Conservation (phyloP, 2,797 vertebrate species). For the Arnoldichthys spilopterus region DNA sequence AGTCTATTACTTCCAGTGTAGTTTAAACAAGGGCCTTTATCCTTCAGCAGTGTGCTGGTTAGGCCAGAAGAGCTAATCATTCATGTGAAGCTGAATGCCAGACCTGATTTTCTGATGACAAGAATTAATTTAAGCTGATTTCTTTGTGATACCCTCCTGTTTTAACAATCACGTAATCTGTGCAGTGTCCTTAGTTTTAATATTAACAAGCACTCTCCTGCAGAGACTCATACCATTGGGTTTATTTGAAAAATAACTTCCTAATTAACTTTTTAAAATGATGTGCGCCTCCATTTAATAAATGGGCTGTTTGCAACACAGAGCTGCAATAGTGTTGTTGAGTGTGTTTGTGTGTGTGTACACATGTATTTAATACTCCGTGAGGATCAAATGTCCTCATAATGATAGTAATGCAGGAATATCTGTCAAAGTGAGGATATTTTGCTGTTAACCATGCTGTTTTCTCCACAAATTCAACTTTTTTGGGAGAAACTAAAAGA, state of each 20-base stretch:
- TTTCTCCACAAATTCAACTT: no score
- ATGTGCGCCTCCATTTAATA: not conserved
- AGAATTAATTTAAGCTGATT: slow-evolving; percentile 20
- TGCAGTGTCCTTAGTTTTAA: slow-evolving; percentile 23
- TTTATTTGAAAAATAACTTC: slow-evolving; percentile 28
- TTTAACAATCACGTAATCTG: slow-evolving; percentile 26
- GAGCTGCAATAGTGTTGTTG: not conserved
- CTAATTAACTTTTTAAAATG: slow-evolving; percentile 2
- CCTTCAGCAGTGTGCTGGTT: not conserved
- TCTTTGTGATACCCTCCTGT: slow-evolving; percentile 3
- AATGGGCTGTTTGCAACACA: not conserved
- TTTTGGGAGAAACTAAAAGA: no score
- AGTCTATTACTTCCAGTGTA: not conserved
- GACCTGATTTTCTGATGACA: not conserved
- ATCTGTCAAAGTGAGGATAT: no score
- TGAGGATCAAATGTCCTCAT: no score
- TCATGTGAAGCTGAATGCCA: not conserved
- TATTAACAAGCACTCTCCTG: slow-evolving; percentile 30
- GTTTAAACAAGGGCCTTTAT: not conserved
- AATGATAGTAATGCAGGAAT: no score
- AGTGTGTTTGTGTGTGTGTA: not conserved
- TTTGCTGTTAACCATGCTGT: no score
- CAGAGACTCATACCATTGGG: not conserved
- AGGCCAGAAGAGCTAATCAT: not conserved
- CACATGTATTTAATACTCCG: no score